Evolutionary conservation across 37 sponge, comb jelly and placozoan genomes (phyloP).

Genomic region (Lycopodina hypogea): DNA sequence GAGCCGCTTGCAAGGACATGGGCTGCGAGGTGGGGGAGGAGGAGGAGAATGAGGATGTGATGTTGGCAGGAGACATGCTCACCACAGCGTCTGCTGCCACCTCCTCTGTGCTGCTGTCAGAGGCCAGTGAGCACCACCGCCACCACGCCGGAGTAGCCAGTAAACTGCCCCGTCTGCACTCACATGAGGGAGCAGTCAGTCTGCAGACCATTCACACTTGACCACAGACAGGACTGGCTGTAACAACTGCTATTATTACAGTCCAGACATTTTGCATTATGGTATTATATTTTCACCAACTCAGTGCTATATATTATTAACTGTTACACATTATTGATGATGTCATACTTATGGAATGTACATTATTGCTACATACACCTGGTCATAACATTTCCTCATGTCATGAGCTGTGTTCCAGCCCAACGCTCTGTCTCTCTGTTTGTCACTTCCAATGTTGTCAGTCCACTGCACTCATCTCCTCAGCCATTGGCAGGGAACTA

Average conservation of each 20-base stretch:
- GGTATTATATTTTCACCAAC: not conserved
- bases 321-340: not conserved
- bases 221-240: not conserved
- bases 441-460: too few relatives aligned
- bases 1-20: not conserved
- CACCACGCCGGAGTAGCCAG: not conserved
- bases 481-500: too few relatives aligned
- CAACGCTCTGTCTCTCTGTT: too few relatives aligned
- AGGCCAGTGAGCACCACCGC: not conserved
- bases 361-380: not conserved
- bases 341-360: too few relatives aligned
- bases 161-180: not conserved
- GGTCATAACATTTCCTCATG: not conserved
- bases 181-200: constrained; percentile 11
- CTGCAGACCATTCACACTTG: constrained; percentile 21
- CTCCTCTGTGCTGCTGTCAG: not conserved
- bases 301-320: not conserved
- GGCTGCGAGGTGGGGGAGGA: constrained; percentile 7
- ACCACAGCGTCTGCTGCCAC: not conserved
- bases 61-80: not conserved
- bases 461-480: too few relatives aligned
- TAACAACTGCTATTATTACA: not conserved
- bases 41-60: constrained; percentile 22
- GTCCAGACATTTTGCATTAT: not conserved
- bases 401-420: too few relatives aligned